Conservation (phyloP, 2,888 invertebrate species). For the Brachylomia viminalis region DNA sequence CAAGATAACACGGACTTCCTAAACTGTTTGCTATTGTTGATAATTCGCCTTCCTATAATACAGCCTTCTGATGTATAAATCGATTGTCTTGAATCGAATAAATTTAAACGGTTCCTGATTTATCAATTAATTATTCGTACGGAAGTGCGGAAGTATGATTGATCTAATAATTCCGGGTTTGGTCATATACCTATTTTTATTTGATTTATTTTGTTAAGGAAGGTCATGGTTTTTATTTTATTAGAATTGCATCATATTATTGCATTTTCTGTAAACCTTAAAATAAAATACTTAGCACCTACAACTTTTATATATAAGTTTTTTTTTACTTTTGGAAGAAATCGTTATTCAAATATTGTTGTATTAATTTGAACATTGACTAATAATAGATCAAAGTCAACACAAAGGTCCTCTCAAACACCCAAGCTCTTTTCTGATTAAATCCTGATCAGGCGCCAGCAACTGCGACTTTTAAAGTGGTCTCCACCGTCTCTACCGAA, state of each 20-base stretch:
- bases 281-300: not conserved
- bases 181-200: not conserved
- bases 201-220: not conserved
- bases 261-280: not conserved
- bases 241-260: not conserved
- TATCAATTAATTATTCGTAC: constrained; percentile 45
- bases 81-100: constrained; percentile 43
- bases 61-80: constrained; percentile 48
- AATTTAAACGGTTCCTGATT: constrained; percentile 46
- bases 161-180: constrained; percentile 52
- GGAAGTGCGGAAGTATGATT: constrained; percentile 53
- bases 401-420: too few relatives aligned
- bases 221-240: constrained; percentile 34
- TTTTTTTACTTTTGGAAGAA: not conserved
- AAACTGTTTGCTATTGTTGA: constrained; percentile 5
- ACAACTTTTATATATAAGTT: not conserved
- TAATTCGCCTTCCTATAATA: constrained; percentile 25
- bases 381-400: not conserved
- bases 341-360: not conserved
- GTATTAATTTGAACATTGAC: not conserved
- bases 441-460: not conserved
- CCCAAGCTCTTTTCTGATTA: not conserved
- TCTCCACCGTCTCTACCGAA: not conserved
- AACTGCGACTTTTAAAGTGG: not conserved
- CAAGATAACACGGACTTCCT: constrained; percentile 36